These are phyloP conservation scores for Morone chrysops DNA, from an alignment of 2,113 vertebrate species.

Conservation along the genomic window DNA sequence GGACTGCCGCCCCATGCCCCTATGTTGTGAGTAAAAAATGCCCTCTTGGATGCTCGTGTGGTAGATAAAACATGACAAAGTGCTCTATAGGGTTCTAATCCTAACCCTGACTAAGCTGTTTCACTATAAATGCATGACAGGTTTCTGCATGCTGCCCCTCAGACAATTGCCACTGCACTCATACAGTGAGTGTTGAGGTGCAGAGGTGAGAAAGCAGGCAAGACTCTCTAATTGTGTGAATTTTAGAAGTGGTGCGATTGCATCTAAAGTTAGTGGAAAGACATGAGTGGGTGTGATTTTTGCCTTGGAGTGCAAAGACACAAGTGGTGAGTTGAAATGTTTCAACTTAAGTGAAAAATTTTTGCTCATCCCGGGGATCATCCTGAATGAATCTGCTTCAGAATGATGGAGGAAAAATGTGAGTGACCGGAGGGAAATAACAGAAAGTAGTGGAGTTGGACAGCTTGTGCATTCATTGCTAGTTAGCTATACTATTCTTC, in stretches of 20 bases:
- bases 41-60: too few species aligned
- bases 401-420: background rate
- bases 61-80: too few species aligned
- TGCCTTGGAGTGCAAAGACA: background rate
- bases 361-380: too few species aligned
- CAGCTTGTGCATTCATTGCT: background rate
- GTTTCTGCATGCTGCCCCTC: too few species aligned
- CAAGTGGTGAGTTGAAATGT: background rate
- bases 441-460: background rate
- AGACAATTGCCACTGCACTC: too few species aligned
- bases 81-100: too few species aligned
- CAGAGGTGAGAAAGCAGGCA: background rate
- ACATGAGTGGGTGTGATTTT: background rate
- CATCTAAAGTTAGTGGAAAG: background rate
- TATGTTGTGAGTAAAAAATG: too few species aligned
- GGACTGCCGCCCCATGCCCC: too few species aligned
- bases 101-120: too few species aligned
- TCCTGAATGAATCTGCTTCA: background rate
- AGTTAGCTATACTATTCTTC: background rate
- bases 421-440: too few species aligned
- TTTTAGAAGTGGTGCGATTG: background rate
- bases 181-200: background rate
- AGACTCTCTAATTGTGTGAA: background rate
- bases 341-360: background rate
- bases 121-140: too few species aligned